phyloP scores from a whole-genome alignment of 1,140 invertebrate species.

The Trachymyrmex cornetzi region DNA sequence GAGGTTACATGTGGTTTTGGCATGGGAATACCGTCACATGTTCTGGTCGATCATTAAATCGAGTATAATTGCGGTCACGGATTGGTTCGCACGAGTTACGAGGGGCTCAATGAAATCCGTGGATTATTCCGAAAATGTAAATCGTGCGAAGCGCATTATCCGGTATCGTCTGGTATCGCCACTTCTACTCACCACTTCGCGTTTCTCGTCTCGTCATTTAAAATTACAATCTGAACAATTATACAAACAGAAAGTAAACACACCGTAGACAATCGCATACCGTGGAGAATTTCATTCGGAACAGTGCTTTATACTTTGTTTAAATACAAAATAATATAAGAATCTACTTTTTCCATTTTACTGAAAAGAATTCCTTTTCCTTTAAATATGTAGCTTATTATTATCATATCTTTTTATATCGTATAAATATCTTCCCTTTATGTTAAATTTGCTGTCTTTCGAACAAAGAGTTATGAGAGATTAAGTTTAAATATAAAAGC shows the following conservation, averaged over 20 bases:
- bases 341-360: background rate
- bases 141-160: background rate
- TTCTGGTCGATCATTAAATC: slow-evolving; percentile 37
- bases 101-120: background rate
- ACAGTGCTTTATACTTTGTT: slow-evolving; percentile 6
- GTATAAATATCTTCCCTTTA: background rate
- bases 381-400: background rate
- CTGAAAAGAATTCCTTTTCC: background rate
- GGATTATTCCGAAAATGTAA: slow-evolving; percentile 12
- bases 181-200: background rate
- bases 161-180: background rate
- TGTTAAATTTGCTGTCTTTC: background rate
- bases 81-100: background rate
- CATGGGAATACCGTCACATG: slow-evolving; percentile 25
- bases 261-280: background rate
- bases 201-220: background rate
- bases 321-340: slow-evolving; percentile 6
- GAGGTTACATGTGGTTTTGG: slow-evolving; percentile 14
- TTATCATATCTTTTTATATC: slow-evolving; percentile 6
- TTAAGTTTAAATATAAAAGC: background rate
- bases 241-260: slow-evolving; percentile 43
- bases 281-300: background rate
- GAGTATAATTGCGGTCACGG: slow-evolving; percentile 17
- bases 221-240: slow-evolving; percentile 39
- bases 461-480: background rate